These are phyloP conservation scores for Caretta caretta DNA, from an alignment of 2,113 vertebrate genomes.

Conservation along the genomic window DNA sequence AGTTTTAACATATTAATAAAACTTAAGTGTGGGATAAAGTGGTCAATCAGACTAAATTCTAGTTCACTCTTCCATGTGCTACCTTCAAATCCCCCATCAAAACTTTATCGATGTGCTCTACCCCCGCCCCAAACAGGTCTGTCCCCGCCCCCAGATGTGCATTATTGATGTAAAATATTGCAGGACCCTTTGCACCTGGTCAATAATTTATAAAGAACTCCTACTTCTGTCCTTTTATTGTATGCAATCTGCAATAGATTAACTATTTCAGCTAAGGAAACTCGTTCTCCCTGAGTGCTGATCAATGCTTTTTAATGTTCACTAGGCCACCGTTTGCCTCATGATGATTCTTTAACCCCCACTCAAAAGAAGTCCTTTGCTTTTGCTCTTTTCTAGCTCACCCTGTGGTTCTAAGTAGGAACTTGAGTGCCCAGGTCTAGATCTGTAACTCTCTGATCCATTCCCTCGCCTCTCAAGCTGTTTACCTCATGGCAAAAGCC, in stretches of 20 bases:
- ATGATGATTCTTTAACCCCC: background rate
- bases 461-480: too few relatives aligned
- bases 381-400: background rate
- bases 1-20: background rate
- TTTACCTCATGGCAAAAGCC: too few relatives aligned
- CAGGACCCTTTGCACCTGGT: background rate
- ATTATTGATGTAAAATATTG: background rate
- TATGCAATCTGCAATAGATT: fast-evolving
- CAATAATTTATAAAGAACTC: background rate
- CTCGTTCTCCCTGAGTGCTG: background rate
- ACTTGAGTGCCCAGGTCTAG: too few relatives aligned
- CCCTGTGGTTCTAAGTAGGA: background rate
- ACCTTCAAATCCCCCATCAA: background rate
- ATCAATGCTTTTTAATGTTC: background rate
- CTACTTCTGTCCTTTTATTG: background rate
- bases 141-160: background rate
- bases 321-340: background rate
- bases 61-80: background rate
- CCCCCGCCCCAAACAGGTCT: background rate
- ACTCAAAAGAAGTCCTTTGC: background rate
- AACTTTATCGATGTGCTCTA: background rate
- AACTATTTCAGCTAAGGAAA: background rate
- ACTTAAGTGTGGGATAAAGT: background rate
- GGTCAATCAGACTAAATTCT: background rate
- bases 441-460: too few relatives aligned